Percentiles rank a stretch among this genome's conserved stretches.
Conservation (phyloP, 1,140 invertebrate species). For the Papilio glaucus region DNA sequence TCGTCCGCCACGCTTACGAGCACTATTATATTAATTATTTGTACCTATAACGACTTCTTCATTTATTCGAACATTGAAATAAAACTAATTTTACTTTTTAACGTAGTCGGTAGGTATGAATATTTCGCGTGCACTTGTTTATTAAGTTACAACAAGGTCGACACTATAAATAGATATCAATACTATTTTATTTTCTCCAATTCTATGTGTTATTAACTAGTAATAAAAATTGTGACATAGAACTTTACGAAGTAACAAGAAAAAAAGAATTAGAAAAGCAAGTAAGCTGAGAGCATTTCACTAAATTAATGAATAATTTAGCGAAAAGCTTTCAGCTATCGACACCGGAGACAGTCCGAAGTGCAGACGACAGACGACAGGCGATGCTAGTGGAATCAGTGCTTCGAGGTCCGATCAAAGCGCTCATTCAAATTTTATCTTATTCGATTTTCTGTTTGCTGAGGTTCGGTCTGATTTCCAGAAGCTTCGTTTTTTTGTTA, state of each 20-base stretch:
- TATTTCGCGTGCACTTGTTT: too few relatives aligned
- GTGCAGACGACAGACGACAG: neutral
- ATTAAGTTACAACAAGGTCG: too few relatives aligned
- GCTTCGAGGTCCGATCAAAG: neutral
- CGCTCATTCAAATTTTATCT: neutral
- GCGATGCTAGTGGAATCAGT: neutral
- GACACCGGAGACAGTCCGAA: neutral
- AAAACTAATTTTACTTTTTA: too few relatives aligned
- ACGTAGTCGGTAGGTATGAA: too few relatives aligned
- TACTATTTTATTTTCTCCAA: too few relatives aligned
- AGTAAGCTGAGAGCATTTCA: neutral
- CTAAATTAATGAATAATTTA: conserved; percentile 17
- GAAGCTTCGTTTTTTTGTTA: neutral
- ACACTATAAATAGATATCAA: too few relatives aligned
- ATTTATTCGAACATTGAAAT: too few relatives aligned
- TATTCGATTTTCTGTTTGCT: neutral
- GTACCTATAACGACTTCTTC: too few relatives aligned
- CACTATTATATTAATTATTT: too few relatives aligned
- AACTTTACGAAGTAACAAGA: neutral
- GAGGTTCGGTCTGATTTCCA: neutral
- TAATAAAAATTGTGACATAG: too few relatives aligned
- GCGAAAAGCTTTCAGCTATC: conserved; percentile 8
- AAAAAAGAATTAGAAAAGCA: neutral
- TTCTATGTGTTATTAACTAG: too few relatives aligned
- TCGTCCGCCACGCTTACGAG: too few relatives aligned